These are phyloP conservation scores for Tetragonula carbonaria DNA, from an alignment of 2,888 invertebrate genomes.

Conservation along the genomic window DNA sequence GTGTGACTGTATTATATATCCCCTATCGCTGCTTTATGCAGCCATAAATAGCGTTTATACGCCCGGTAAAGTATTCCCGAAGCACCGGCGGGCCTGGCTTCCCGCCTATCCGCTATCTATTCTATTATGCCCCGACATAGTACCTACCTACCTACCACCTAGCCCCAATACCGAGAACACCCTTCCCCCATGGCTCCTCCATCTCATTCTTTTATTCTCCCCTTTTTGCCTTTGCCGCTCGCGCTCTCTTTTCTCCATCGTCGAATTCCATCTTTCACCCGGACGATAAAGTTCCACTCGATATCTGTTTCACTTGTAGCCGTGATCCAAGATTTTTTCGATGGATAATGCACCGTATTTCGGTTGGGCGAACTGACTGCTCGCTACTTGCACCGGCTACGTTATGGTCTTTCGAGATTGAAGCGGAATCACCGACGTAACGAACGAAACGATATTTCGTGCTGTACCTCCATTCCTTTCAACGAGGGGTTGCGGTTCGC, in stretches of 20 bases:
- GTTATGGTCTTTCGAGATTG: background rate
- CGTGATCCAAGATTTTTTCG: conserved; percentile 36
- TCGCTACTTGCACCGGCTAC: background rate
- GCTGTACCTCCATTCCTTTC: background rate
- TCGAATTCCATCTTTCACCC: conserved; percentile 64
- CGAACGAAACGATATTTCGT: background rate
- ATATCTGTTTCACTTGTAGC: conserved; percentile 56
- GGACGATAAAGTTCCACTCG: conserved; percentile 65
- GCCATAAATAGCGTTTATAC: conserved; percentile 83
- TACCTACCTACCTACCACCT: conserved; percentile 69
- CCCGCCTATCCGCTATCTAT: conserved; percentile 79
- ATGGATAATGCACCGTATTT: conserved; percentile 35
- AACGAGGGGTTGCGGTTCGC: background rate
- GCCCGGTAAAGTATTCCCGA: conserved; percentile 81
- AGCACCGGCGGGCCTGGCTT: conserved; percentile 75
- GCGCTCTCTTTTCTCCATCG: conserved; percentile 32
- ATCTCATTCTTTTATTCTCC: conserved; percentile 24
- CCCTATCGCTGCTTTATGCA: conserved; percentile 81
- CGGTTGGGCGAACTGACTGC: conserved; percentile 20
- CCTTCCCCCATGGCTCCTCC: conserved; percentile 52
- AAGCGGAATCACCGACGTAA: background rate
- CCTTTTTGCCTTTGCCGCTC: background rate
- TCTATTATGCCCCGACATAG: conserved; percentile 80
- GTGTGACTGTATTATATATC: conserved; percentile 80
- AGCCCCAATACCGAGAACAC: conserved; percentile 61